Conservation (phyloP, 2,797 vertebrate species). For the Ctenopoma multispine region DNA sequence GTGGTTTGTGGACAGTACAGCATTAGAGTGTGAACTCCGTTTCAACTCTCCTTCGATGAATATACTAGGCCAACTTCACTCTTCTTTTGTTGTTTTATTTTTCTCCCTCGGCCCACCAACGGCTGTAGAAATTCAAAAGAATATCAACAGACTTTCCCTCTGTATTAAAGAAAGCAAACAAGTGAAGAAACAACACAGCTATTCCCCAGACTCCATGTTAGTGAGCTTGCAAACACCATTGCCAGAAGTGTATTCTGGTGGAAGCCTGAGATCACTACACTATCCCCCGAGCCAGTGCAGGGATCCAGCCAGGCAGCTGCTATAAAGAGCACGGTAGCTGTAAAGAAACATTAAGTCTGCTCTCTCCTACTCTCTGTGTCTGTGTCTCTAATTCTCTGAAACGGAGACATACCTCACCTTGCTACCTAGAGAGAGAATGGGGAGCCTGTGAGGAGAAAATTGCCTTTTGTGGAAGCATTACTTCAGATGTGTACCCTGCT, state of each 20-base stretch:
- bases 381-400: constrained; percentile 64
- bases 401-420: constrained; percentile 80
- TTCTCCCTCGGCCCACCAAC: constrained; percentile 63
- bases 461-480: constrained; percentile 85
- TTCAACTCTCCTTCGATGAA: constrained; percentile 71
- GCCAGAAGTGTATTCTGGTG: constrained; percentile 83
- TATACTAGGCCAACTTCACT: constrained; percentile 65
- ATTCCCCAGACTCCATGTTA: constrained; percentile 83
- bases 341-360: constrained; percentile 78
- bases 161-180: constrained; percentile 79
- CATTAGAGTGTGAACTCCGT: constrained; percentile 69
- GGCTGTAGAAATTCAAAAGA: constrained; percentile 78
- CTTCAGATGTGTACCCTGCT: constrained; percentile 86
- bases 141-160: constrained; percentile 76
- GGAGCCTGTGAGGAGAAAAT: constrained; percentile 80
- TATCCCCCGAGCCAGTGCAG: constrained; percentile 78
- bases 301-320: constrained; percentile 70
- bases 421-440: constrained; percentile 80
- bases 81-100: constrained; percentile 67
- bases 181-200: constrained; percentile 70
- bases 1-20: constrained; percentile 54
- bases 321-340: constrained; percentile 69
- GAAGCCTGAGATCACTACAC: constrained; percentile 84
- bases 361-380: constrained; percentile 52
- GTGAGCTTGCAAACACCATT: constrained; percentile 81